Evolutionary conservation across 1,140 invertebrate species (phyloP).

Genomic region (Drosophila repleta): DNA sequence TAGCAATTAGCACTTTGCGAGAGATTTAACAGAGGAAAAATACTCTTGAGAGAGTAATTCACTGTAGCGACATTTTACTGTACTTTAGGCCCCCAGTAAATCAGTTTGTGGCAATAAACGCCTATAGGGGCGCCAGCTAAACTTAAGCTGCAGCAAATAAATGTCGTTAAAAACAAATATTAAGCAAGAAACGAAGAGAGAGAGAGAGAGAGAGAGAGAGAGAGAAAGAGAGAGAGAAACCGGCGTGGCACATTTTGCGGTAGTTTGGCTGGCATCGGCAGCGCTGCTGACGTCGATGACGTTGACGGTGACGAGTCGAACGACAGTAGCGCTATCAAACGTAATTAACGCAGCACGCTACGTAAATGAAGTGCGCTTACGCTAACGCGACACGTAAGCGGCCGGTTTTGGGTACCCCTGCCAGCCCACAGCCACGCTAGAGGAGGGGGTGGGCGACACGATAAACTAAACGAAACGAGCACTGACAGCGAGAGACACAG

Average conservation of each 20-base stretch:
- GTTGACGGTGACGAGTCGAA: conserved; percentile 22
- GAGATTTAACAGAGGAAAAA: not conserved
- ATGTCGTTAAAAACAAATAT: not conserved
- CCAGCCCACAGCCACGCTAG: not conserved
- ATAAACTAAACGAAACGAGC: conserved; percentile 7
- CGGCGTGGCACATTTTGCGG: conserved; percentile 60
- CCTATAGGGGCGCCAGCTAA: too few species aligned
- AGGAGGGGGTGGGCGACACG: not conserved
- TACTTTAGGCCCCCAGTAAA: too few species aligned
- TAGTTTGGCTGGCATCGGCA: not conserved
- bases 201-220: conserved; percentile 12
- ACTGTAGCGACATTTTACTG: too few species aligned
- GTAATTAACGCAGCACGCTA: conserved; percentile 47
- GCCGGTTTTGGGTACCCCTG: conserved; percentile 32
- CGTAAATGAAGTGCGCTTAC: conserved; percentile 50
- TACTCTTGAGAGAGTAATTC: too few species aligned
- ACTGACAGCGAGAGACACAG: not conserved
- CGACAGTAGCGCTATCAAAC: conserved; percentile 38
- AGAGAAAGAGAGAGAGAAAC: conserved; percentile 37
- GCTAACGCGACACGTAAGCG: conserved; percentile 50
- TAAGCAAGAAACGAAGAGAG: not conserved
- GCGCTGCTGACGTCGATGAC: conserved; percentile 6
- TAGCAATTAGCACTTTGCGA: not conserved
- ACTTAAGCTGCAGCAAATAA: too few species aligned
- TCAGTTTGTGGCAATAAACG: too few species aligned